phyloP scores from a whole-genome alignment of 1,140 invertebrate genomes.

The Zaprionus inermis region DNA sequence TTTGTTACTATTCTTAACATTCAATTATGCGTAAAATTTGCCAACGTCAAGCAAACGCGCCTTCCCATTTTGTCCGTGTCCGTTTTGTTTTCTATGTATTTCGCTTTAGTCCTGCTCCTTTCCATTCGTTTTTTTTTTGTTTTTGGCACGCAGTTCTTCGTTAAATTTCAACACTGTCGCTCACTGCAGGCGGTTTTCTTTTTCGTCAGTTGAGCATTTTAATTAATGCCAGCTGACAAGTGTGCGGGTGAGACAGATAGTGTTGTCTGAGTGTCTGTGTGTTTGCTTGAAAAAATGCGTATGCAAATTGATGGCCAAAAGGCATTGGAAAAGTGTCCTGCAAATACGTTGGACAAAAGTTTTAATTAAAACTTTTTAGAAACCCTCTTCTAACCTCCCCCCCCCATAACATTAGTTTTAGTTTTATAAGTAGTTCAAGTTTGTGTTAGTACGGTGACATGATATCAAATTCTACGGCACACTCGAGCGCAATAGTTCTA shows the following conservation, averaged over 20 bases:
- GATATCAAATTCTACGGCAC: neutral
- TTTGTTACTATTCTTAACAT: conserved; percentile 29
- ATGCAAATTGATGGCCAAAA: conserved; percentile 50
- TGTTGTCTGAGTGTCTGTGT: conserved; percentile 3
- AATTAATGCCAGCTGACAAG: conserved; percentile 51
- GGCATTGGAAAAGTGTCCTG: conserved; percentile 33
- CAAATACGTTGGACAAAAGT: conserved; percentile 40
- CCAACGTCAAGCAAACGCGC: conserved; percentile 30
- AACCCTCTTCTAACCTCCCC: neutral
- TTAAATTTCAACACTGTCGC: conserved; percentile 1
- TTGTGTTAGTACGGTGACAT: neutral
- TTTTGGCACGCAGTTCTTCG: neutral
- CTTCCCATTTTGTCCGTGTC: conserved; percentile 28
- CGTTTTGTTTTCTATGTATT: conserved; percentile 22
- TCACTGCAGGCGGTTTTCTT: conserved; percentile 29
- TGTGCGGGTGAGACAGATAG: neutral
- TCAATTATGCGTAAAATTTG: conserved; percentile 55
- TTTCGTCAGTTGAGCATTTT: conserved; percentile 50
- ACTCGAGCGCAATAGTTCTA: neutral
- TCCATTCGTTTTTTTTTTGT: neutral
- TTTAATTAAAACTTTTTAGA: conserved; percentile 51
- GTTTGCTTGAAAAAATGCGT: conserved; percentile 29
- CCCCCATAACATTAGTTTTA: neutral
- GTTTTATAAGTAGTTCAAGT: neutral
- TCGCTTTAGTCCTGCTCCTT: neutral